Percentiles rank a stretch among this genome's conserved stretches.
Conservation (phyloP, 2,113 vertebrate species). For the Papio anubis region DNA sequence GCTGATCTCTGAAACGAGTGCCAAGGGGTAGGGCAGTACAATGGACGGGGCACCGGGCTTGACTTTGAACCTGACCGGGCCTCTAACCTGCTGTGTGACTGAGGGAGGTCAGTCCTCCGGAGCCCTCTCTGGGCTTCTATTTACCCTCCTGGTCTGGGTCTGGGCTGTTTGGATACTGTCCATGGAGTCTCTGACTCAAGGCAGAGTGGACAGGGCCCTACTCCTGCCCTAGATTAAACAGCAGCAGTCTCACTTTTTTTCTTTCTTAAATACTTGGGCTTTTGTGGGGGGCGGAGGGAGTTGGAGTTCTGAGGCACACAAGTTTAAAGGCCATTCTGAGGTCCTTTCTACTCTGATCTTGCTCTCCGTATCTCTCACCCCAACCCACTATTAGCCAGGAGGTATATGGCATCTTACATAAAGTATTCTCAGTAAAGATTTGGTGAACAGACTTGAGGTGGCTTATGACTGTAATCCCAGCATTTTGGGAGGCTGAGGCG, state of each 20-base stretch:
- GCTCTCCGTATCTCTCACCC: background rate
- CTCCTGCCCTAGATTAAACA: background rate
- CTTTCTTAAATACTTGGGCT: background rate
- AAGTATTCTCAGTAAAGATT: background rate
- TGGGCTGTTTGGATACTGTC: background rate
- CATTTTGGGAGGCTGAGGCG: too few species aligned
- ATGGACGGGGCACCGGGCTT: background rate
- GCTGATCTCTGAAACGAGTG: background rate
- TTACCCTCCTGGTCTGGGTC: background rate
- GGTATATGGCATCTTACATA: background rate
- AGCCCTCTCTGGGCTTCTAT: background rate
- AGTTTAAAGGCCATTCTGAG: background rate
- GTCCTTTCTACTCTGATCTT: background rate
- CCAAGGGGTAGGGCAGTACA: fast-evolving
- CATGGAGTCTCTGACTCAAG: background rate
- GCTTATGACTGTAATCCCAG: too few species aligned
- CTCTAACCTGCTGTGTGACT: background rate
- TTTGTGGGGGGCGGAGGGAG: background rate
- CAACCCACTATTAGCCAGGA: too few species aligned
- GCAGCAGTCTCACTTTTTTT: background rate
- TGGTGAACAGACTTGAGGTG: background rate
- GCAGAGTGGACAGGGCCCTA: background rate
- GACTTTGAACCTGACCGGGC: background rate
- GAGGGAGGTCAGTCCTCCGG: background rate
- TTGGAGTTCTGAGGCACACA: background rate